Evolutionary conservation across 2,888 invertebrate genomes (phyloP).

Genomic region (Callosobruchus maculatus): DNA sequence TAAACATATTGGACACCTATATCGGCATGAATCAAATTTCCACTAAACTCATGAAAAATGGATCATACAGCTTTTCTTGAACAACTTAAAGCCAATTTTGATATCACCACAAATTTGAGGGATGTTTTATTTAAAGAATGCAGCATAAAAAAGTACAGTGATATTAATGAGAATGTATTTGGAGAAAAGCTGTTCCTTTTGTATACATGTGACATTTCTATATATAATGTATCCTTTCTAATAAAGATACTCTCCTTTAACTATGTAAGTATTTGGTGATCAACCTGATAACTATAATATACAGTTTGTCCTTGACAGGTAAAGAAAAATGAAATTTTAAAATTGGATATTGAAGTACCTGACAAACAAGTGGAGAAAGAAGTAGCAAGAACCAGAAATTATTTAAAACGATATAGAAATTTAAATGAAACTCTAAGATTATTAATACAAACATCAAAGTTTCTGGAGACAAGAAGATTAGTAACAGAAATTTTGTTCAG

Average conservation of each 20-base stretch:
- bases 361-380: background rate
- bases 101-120: background rate
- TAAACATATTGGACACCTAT: no score
- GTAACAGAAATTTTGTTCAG: background rate
- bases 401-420: background rate
- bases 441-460: background rate
- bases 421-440: background rate
- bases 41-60: background rate
- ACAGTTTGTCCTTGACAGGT: no score
- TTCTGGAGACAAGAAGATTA: background rate
- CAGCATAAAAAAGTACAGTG: background rate
- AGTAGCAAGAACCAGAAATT: background rate
- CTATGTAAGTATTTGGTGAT: background rate
- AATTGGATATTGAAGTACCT: background rate
- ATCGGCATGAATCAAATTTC: background rate
- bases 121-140: background rate
- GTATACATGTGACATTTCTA: background rate
- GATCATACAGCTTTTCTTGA: background rate
- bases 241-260: background rate
- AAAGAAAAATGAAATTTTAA: background rate
- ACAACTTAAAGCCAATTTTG: background rate
- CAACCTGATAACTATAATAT: no score
- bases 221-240: background rate
- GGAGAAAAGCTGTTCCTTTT: background rate
- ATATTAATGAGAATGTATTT: background rate